Percentiles rank a stretch among this genome's conserved stretches.
Conservation (phyloP, 2,113 vertebrate species). For the Petroica traversi region DNA sequence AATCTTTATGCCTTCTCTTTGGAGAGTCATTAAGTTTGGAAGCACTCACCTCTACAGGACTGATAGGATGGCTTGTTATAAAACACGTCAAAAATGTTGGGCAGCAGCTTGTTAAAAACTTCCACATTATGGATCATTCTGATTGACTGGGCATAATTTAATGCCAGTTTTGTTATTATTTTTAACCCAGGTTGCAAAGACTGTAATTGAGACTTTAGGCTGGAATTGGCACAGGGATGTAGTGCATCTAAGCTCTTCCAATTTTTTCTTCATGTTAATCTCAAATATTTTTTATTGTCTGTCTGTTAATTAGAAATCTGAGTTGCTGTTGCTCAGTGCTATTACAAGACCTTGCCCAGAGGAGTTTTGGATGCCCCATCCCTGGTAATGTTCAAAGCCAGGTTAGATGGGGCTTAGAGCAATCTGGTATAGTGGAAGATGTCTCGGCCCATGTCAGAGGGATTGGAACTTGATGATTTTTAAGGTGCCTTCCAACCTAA, state of each 20-base stretch:
- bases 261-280: not conserved
- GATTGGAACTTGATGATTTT: not conserved
- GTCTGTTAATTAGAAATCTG: not conserved
- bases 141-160: not conserved
- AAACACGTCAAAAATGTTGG: not conserved
- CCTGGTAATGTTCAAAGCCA: not conserved
- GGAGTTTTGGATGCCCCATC: not conserved
- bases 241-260: not conserved
- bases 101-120: conserved; percentile 9
- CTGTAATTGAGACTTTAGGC: not conserved
- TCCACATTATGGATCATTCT: not conserved
- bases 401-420: not conserved
- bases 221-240: not conserved
- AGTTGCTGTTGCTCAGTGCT: not conserved
- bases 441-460: not conserved
- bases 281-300: not conserved
- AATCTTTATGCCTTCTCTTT: conserved; percentile 23
- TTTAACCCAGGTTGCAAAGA: not conserved
- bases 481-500: not conserved
- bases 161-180: not conserved
- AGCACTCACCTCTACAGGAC: not conserved
- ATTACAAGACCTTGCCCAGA: not conserved
- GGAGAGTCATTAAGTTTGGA: not conserved
- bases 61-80: not conserved
- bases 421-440: not conserved